These are phyloP conservation scores for Empidonax alnorum DNA, from an alignment of 2,113 vertebrate species.

Conservation along the genomic window DNA sequence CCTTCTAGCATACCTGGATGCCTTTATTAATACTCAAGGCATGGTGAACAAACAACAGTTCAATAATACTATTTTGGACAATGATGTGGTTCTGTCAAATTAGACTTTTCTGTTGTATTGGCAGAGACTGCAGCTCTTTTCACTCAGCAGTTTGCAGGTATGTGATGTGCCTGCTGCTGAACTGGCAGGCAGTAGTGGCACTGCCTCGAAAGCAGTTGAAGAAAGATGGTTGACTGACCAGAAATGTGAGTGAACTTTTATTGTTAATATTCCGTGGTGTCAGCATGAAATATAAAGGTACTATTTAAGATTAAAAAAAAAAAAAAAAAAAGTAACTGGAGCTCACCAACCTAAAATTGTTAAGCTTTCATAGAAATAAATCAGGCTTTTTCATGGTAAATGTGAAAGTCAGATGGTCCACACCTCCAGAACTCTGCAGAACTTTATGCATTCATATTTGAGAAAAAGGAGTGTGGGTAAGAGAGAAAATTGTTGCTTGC, in stretches of 20 bases:
- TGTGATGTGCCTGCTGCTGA: background rate
- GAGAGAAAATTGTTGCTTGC: conserved; percentile 20
- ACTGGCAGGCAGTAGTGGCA: background rate
- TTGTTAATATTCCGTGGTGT: background rate
- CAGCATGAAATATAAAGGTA: background rate
- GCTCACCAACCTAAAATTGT: background rate
- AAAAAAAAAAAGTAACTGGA: background rate
- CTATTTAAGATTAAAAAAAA: background rate
- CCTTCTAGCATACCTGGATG: background rate
- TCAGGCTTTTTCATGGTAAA: background rate
- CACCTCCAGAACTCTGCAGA: background rate
- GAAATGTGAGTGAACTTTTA: background rate
- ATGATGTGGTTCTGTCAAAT: background rate
- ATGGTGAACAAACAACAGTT: background rate
- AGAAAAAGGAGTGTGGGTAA: background rate
- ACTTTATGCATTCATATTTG: background rate
- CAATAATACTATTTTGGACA: background rate
- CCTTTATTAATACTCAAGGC: background rate
- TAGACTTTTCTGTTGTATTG: background rate
- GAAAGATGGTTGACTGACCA: background rate
- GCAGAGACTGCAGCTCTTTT: background rate
- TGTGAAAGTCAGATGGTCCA: background rate
- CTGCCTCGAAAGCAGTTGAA: background rate
- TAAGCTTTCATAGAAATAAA: background rate
- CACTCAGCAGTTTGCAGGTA: background rate